A percentile compares a stretch with the other conserved stretches of the same genome.
Evolutionary conservation across 2,113 vertebrate genomes (phyloP).

Genomic region (Corydoras sp.): DNA sequence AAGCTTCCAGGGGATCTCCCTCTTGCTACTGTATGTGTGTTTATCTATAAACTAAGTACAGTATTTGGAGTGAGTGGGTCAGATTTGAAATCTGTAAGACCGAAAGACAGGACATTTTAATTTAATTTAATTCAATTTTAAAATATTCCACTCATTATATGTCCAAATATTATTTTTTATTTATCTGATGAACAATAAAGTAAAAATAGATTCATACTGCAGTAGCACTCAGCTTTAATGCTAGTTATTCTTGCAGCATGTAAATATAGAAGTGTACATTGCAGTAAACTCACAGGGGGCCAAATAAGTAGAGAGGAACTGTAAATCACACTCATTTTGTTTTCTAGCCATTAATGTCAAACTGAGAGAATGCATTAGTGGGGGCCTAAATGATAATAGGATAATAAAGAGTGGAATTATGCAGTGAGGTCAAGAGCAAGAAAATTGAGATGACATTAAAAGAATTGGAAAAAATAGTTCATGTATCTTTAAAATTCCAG

Average conservation of each 20-base stretch:
- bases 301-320: slow-evolving; percentile 45
- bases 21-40: too few species aligned
- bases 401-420: neutral
- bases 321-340: slow-evolving; percentile 54
- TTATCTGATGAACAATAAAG: too few species aligned
- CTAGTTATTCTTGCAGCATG: slow-evolving; percentile 47
- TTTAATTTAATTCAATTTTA: too few species aligned
- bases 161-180: too few species aligned
- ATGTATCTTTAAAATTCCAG: slow-evolving; percentile 57
- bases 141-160: too few species aligned
- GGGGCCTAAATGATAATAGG: slow-evolving; percentile 25
- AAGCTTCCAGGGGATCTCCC: too few species aligned
- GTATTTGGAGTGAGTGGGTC: too few species aligned
- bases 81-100: too few species aligned
- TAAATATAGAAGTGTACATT: slow-evolving; percentile 64
- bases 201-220: too few species aligned
- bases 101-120: too few species aligned
- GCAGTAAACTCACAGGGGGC: slow-evolving; percentile 44
- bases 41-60: too few species aligned
- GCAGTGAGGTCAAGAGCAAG: neutral
- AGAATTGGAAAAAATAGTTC: neutral
- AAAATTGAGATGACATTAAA: neutral
- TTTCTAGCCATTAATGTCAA: slow-evolving; percentile 33
- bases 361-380: slow-evolving; percentile 35
- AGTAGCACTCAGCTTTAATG: slow-evolving; percentile 31